Percentiles rank a stretch among this genome's conserved stretches.
Conservation (phyloP, 2,797 vertebrate species). For the Hippocampus kuda region DNA sequence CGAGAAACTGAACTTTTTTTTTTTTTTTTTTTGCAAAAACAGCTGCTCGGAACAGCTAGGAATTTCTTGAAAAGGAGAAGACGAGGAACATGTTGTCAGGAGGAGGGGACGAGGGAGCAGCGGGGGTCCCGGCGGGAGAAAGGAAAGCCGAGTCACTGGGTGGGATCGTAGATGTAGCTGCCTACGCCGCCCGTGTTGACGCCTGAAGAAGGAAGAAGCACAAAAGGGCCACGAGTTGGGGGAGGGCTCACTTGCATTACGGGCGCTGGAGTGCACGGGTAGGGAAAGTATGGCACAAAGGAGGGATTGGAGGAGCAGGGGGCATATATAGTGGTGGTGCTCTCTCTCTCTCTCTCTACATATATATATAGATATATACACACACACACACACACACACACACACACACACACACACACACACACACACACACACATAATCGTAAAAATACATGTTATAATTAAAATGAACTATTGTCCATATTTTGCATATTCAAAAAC, state of each 20-base stretch:
- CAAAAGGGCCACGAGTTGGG: slow-evolving; percentile 35
- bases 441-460: no score
- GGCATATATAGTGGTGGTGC: no score
- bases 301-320: no score
- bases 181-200: slow-evolving; percentile 96
- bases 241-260: background rate
- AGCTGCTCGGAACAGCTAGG: slow-evolving; percentile 14
- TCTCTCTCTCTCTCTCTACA: no score
- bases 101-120: slow-evolving; percentile 23
- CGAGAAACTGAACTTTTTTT: background rate
- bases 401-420: no score
- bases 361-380: no score
- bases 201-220: slow-evolving; percentile 68
- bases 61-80: background rate
- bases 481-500: no score
- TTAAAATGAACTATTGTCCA: no score
- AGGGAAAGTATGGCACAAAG: background rate
- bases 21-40: background rate
- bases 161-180: slow-evolving; percentile 93
- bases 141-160: slow-evolving; percentile 79
- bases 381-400: no score
- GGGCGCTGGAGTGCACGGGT: background rate
- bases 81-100: slow-evolving; percentile 5
- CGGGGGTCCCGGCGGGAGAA: slow-evolving; percentile 38
- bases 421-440: no score